Base-by-base conservation (phyloP, 2,888 invertebrate species). In the Oscheius myriophilus region DNA sequence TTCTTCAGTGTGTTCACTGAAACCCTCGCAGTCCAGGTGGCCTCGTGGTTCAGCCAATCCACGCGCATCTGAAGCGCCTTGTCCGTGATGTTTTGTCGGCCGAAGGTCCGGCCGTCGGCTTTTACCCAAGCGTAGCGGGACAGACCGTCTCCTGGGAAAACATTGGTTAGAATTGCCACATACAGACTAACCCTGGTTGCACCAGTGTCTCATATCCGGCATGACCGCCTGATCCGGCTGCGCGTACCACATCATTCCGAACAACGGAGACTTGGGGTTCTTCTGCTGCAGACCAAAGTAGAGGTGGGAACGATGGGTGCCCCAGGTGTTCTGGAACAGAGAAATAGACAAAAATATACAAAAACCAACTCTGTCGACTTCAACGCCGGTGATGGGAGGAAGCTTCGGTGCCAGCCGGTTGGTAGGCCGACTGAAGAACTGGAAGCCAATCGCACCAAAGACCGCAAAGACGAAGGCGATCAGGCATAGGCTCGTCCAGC, bases 81-180 rank as follows among this genome's bases (percentile, higher is more conserved):
- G 18, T 76, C 75, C 1, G 74, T 62, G 23, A 78, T 71, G 51
- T 76, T 91, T 87, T 98, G 97, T 43, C 92, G 89, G 0, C 98
- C 98, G 88, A 97, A 97, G 9, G 91, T 91, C 45, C 91, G 90
- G 0, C 96, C 96, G 87, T 99, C 96, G 86, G 98, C 97, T 75
- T 93, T 91, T 6, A 91, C 87, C 98, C 98, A 98, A 0, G 93
- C 93, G 86, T 94, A 92, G 51, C 91, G 90, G 4, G 91, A 90
- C 51, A 95, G 87, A 79, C 91, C 91, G 86, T 96, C 95, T 39
- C 91, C 91, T 73, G 33, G 33, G n/a, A 54, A 18, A 54, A 6
- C 41, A 25, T 12, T 55, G 14, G 26, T 12, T 39, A 53, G 16
- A 18, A 25, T 53, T 53, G 4, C 3, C 4, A 4, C 3, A 4